These are phyloP conservation scores for Euglossa dilemma DNA, from an alignment of 1,140 invertebrate species.

Conservation along the genomic window DNA sequence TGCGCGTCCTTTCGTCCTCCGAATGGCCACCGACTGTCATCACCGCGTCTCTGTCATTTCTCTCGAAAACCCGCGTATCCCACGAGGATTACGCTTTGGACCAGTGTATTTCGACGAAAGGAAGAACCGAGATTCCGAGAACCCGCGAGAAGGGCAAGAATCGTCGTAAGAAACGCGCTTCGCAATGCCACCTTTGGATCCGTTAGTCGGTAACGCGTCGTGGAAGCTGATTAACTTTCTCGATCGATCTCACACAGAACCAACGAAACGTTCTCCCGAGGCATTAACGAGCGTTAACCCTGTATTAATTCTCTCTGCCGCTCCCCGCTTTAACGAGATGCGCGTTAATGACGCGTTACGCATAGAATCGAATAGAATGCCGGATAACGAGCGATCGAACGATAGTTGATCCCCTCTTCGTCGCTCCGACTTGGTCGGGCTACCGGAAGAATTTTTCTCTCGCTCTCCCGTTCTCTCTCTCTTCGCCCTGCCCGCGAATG, in stretches of 20 bases:
- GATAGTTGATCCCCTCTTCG: too few relatives aligned
- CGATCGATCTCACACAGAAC: neutral
- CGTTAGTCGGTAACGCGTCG: neutral
- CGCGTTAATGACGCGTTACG: conserved; percentile 47
- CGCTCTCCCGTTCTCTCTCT: too few relatives aligned
- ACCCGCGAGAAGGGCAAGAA: too few relatives aligned
- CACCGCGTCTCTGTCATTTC: too few relatives aligned
- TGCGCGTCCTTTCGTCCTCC: conserved; percentile 26
- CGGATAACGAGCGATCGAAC: conserved; percentile 35
- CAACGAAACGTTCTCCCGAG: neutral
- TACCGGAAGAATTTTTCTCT: neutral
- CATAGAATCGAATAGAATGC: conserved; percentile 27
- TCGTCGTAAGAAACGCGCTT: too few relatives aligned
- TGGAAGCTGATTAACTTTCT: neutral
- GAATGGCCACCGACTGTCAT: conserved; percentile 42
- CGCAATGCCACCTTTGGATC: neutral
- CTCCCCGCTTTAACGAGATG: conserved; percentile 39
- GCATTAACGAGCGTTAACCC: conserved; percentile 33
- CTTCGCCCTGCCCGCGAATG: too few relatives aligned
- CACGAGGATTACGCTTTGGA: too few relatives aligned
- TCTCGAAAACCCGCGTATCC: too few relatives aligned
- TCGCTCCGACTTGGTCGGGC: neutral
- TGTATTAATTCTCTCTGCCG: conserved; percentile 22
- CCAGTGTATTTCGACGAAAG: too few relatives aligned
- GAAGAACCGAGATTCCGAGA: too few relatives aligned